Percentiles rank a stretch among this genome's conserved stretches.
Conservation (phyloP, 2,888 invertebrate genomes). For the Pollenia labialis region DNA sequence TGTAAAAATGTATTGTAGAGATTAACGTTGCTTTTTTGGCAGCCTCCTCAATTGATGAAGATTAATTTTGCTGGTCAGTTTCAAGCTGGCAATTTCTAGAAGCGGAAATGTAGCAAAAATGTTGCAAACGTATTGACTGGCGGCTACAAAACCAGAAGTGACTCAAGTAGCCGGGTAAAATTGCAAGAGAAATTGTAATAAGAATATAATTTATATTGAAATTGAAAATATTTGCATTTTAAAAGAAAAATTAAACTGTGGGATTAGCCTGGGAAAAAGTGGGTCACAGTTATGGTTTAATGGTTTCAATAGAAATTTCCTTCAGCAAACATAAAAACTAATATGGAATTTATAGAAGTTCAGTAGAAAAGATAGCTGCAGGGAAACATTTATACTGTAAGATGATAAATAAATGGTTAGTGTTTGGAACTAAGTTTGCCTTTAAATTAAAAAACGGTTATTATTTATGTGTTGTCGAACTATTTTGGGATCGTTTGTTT, state of each 20-base stretch:
- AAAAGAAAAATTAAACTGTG: slow-evolving; percentile 13
- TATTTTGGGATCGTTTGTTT: too few relatives aligned
- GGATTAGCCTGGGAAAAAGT: slow-evolving; percentile 34
- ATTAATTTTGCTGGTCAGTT: slow-evolving; percentile 43
- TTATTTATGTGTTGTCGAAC: too few relatives aligned
- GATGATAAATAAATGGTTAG: too few relatives aligned
- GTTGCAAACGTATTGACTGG: not conserved
- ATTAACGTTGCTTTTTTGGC: slow-evolving; percentile 8
- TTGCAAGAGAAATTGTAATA: slow-evolving; percentile 45
- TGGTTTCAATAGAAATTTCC: not conserved
- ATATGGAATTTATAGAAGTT: too few relatives aligned
- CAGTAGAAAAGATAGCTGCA: too few relatives aligned
- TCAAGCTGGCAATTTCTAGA: not conserved
- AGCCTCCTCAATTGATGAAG: slow-evolving; percentile 48
- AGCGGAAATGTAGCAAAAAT: slow-evolving; percentile 54
- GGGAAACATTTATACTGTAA: too few relatives aligned
- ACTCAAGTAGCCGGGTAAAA: slow-evolving; percentile 7
- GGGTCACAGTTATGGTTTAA: slow-evolving; percentile 39
- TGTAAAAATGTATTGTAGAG: not conserved
- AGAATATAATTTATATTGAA: slow-evolving; percentile 57
- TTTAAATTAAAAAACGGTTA: too few relatives aligned
- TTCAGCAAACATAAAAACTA: not conserved
- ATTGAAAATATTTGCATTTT: slow-evolving; percentile 57
- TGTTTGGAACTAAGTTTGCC: too few relatives aligned
- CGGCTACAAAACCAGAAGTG: slow-evolving; percentile 4